These are phyloP conservation scores for Bubalus kerabau DNA, from an alignment of 2,113 vertebrate species.

Conservation along the genomic window DNA sequence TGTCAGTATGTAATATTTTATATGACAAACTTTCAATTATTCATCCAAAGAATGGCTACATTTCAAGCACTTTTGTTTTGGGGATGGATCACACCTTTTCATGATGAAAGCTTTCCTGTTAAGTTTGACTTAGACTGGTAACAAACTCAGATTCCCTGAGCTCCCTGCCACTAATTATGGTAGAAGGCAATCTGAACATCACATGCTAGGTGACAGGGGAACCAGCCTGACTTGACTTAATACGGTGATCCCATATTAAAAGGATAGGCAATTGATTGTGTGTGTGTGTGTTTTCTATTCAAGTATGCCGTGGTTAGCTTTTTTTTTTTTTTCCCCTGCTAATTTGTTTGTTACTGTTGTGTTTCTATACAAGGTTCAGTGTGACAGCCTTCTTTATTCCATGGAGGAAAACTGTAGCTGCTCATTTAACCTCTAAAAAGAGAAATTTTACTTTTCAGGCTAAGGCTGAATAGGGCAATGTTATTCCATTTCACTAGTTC, in stretches of 20 bases:
- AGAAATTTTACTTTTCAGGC: slow-evolving; percentile 69
- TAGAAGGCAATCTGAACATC: not conserved
- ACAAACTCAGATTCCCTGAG: not conserved
- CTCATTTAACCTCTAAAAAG: slow-evolving; percentile 73
- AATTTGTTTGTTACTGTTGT: slow-evolving; percentile 44
- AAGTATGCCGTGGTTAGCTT: slow-evolving; percentile 39
- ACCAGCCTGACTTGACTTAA: not conserved
- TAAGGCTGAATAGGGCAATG: slow-evolving; percentile 70
- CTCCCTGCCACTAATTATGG: not conserved
- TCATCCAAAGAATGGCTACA: not conserved
- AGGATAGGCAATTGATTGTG: not conserved
- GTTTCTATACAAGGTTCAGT: slow-evolving; percentile 43
- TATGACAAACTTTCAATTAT: not conserved
- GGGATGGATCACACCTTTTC: not conserved
- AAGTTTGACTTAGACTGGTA: not conserved
- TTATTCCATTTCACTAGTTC: slow-evolving; percentile 75
- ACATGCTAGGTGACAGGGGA: not conserved
- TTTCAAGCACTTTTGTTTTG: slow-evolving; percentile 7
- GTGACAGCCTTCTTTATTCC: slow-evolving; percentile 52
- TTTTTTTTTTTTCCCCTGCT: not conserved
- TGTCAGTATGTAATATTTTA: not conserved
- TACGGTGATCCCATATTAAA: not conserved
- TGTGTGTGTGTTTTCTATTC: not conserved
- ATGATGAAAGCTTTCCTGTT: not conserved
- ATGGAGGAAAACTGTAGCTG: slow-evolving; percentile 53